Evolutionary conservation across 2,888 invertebrate species (phyloP).

Genomic region (Trilocha varians): DNA sequence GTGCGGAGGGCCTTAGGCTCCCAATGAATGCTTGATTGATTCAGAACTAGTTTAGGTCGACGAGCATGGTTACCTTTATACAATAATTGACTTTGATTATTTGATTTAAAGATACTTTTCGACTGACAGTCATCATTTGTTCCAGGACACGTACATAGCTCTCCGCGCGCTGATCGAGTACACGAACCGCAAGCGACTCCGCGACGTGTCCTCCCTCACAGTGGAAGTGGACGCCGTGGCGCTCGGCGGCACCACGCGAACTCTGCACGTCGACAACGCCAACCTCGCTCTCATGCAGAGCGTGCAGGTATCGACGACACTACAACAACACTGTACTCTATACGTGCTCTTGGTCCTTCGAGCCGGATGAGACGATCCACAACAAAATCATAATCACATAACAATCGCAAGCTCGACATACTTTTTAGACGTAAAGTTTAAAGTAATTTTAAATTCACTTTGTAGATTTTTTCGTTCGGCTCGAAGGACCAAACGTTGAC

Average conservation of each 20-base stretch:
- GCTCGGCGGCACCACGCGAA: constrained; percentile 77
- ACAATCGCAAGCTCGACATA: no score
- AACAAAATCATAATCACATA: no score
- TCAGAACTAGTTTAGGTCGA: neutral
- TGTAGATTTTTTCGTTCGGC: no score
- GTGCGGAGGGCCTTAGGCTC: no score
- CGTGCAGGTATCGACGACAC: constrained; percentile 78
- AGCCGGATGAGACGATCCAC: no score
- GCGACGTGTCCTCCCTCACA: constrained; percentile 85
- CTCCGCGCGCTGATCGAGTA: constrained; percentile 92
- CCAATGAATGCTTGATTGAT: neutral
- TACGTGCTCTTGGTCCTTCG: no score
- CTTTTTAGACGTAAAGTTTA: no score
- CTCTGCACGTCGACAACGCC: constrained; percentile 79
- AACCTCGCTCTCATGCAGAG: constrained; percentile 86
- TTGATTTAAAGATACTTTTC: neutral
- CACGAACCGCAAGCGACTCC: constrained; percentile 86
- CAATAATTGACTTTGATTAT: no score
- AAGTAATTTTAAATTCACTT: no score
- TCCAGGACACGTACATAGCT: constrained; percentile 87
- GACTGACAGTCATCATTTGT: constrained; percentile 8
- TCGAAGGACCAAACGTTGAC: no score
- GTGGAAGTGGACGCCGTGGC: constrained; percentile 91
- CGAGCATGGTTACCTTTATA: neutral
- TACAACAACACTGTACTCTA: no score